These are phyloP conservation scores for Heliconius sara DNA, from an alignment of 2,888 invertebrate genomes.

Conservation along the genomic window DNA sequence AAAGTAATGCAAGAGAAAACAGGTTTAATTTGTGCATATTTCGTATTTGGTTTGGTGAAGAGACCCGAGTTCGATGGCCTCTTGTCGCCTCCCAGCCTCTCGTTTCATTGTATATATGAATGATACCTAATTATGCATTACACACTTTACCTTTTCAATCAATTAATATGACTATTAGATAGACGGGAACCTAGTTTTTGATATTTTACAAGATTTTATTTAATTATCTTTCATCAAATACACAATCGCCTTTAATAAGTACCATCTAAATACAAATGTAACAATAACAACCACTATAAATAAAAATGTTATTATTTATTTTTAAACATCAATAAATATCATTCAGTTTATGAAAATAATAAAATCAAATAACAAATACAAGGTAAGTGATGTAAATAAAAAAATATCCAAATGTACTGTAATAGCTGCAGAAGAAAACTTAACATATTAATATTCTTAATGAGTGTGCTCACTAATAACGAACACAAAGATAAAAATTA, in stretches of 20 bases:
- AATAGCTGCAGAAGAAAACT: not conserved
- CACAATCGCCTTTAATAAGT: no score
- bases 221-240: no score
- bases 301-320: no score
- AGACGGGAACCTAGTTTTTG: no score
- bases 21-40: slow-evolving; percentile 83
- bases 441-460: not conserved
- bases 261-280: no score
- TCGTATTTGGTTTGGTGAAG: slow-evolving; percentile 77
- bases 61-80: slow-evolving; percentile 80
- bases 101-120: slow-evolving; percentile 51
- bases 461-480: not conserved
- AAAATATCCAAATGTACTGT: not conserved
- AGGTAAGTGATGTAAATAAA: not conserved
- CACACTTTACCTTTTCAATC: slow-evolving; percentile 47
- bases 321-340: no score
- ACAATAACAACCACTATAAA: no score
- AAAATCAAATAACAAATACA: no score
- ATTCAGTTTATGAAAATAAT: no score
- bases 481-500: slow-evolving; percentile 44
- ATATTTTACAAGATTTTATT: no score
- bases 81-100: slow-evolving; percentile 54
- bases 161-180: slow-evolving; percentile 40
- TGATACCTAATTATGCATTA: slow-evolving; percentile 54
- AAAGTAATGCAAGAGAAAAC: slow-evolving; percentile 76